These are phyloP conservation scores for Apis florea DNA, from an alignment of 1,140 invertebrate species.

Conservation along the genomic window DNA sequence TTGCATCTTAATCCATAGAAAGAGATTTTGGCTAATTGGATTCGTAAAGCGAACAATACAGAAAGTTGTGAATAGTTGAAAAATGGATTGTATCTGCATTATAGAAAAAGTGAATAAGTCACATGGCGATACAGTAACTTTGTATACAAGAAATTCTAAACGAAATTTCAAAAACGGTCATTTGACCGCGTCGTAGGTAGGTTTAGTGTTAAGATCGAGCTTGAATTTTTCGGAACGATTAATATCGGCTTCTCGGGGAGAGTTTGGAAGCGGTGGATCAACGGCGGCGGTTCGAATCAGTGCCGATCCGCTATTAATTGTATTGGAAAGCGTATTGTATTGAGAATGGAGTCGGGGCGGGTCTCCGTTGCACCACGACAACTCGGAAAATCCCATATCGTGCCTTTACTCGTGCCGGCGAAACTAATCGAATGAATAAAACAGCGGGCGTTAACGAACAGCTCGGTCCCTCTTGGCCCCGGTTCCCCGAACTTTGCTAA, in stretches of 20 bases:
- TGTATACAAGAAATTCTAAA: too few relatives aligned
- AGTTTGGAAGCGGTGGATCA: background rate
- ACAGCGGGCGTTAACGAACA: conserved; percentile 64
- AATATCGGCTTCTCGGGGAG: background rate
- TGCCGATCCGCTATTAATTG: conserved; percentile 21
- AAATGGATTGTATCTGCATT: too few relatives aligned
- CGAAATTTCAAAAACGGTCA: too few relatives aligned
- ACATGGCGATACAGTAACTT: too few relatives aligned
- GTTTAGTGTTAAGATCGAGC: too few relatives aligned
- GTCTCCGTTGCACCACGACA: background rate
- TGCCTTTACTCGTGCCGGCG: conserved; percentile 47
- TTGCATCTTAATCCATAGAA: too few relatives aligned
- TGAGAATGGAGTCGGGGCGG: conserved; percentile 8
- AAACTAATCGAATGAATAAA: conserved; percentile 73
- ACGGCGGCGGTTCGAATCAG: background rate
- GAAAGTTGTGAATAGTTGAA: too few relatives aligned
- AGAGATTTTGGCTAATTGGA: too few relatives aligned
- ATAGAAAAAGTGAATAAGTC: too few relatives aligned
- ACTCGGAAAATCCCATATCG: conserved; percentile 27
- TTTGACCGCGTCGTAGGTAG: too few relatives aligned
- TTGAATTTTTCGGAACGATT: too few relatives aligned
- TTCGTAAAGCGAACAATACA: too few relatives aligned
- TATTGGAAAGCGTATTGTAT: conserved; percentile 12
- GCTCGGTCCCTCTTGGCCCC: conserved; percentile 60
- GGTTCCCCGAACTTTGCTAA: conserved; percentile 69